Evolutionary conservation across 2,113 vertebrate genomes (phyloP), one percentile per base, ranked within the genome.

Genomic region (Dissostichus mawsoni): DNA sequence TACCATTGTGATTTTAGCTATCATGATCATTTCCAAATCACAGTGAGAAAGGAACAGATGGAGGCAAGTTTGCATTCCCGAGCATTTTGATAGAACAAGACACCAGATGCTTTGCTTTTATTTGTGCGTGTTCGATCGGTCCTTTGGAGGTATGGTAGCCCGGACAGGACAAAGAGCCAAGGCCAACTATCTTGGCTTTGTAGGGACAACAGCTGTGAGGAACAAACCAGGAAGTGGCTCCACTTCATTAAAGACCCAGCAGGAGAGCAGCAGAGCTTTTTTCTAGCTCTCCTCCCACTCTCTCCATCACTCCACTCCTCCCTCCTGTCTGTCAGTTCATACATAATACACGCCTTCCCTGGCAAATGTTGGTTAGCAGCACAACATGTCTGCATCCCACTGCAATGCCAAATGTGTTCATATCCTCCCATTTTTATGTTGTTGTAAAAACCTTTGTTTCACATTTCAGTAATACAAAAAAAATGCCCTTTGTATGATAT

Each of bases 201-300:
- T 76, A 45, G 81, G 82, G 81, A 56, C 82, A 92, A 91, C 93
- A 94, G 93, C 92, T 94, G 92, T 81, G 87, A 81, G 61, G 80
- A 89, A 76, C 89, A 79, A 82, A 92, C 86, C 86, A 92, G 93
- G 90, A 91, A 93, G 89, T 91, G 25, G 59, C 87, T 92, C 83
- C 89, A 92, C 84, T 92, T 94, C 91, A 94, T 94, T 93, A 94
- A 90, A 91, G 87, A 56, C 87, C 85, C 93, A 94, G 93, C 90
- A 83, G 90, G 93, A 74, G 81, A 81, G 76, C 80, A 76, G 67
- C 74, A 64, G 69, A 83, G 76, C 80, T 67, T 81, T 67, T 81
- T 86, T 74, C 69, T 44, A 57, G 33, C 84, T 53, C 74, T 84
- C 80, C 83, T 71, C 83, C 89, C 65, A 29, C 72, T 70, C 81